phyloP scores from a whole-genome alignment of 2,888 invertebrate genomes.

The Chamaedrilus cognettii region DNA sequence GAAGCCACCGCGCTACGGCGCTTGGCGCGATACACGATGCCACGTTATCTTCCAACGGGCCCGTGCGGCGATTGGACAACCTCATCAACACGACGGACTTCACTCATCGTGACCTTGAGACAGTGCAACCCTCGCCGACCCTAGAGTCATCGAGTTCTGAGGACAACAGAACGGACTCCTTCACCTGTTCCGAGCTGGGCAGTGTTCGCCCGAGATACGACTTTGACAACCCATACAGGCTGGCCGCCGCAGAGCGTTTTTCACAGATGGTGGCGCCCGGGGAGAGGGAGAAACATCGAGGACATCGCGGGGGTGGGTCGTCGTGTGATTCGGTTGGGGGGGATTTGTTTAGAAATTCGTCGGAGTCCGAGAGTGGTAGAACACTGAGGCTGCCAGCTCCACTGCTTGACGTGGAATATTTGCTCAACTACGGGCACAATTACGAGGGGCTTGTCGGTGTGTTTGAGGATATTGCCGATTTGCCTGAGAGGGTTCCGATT shows the following conservation, averaged over 20 bases:
- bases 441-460: slow-evolving; percentile 95
- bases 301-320: not conserved
- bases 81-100: slow-evolving; percentile 32
- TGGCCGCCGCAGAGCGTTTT: not conserved
- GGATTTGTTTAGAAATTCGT: slow-evolving; percentile 85
- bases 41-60: slow-evolving; percentile 74
- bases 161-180: slow-evolving; percentile 92
- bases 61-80: no score
- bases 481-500: no score
- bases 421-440: slow-evolving; percentile 95
- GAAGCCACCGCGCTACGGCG: slow-evolving; percentile 85
- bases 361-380: slow-evolving; percentile 86
- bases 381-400: slow-evolving; percentile 13
- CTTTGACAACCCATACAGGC: slow-evolving; percentile 75
- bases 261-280: not conserved
- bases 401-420: slow-evolving; percentile 71
- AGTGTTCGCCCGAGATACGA: no score
- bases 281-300: not conserved
- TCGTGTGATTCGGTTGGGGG: slow-evolving; percentile 7
- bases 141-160: slow-evolving; percentile 61
- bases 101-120: slow-evolving; percentile 46
- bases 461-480: slow-evolving; percentile 93
- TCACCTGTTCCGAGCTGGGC: slow-evolving; percentile 97
- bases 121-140: slow-evolving; percentile 57
- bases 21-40: slow-evolving; percentile 91